Conservation (phyloP, 2,113 vertebrate species). For the Campylomormyrus numenius region DNA sequence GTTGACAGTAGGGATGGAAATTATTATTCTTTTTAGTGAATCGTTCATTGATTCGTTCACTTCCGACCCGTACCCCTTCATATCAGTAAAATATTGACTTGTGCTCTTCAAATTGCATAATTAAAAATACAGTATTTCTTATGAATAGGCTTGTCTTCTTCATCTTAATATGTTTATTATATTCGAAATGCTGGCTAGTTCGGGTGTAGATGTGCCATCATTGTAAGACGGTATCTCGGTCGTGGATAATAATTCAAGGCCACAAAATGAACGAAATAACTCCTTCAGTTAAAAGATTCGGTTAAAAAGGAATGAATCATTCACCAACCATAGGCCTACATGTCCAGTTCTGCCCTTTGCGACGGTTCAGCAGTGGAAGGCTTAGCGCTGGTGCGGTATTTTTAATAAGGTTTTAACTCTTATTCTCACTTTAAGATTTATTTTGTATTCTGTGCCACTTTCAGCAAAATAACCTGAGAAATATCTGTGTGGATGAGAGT, state of each 20-base stretch:
- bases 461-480: background rate
- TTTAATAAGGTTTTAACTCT: conserved; percentile 10
- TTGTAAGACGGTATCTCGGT: background rate
- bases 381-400: background rate
- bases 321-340: background rate
- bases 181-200: background rate
- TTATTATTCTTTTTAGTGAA: background rate
- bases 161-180: background rate
- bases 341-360: background rate
- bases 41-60: background rate
- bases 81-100: background rate
- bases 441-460: background rate
- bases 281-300: background rate
- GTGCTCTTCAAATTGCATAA: background rate
- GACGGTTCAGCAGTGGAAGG: background rate
- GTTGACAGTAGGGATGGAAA: background rate
- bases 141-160: background rate
- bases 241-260: background rate
- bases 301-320: background rate
- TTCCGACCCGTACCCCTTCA: background rate
- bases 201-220: background rate
- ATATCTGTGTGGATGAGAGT: background rate
- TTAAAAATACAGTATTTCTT: background rate
- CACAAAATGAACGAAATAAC: background rate
- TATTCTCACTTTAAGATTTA: background rate